Percentiles rank a stretch among this genome's conserved stretches.
These are phyloP conservation scores for Leptura quadrifasciata DNA, from an alignment of 2,888 invertebrate species.

Conservation along the genomic window DNA sequence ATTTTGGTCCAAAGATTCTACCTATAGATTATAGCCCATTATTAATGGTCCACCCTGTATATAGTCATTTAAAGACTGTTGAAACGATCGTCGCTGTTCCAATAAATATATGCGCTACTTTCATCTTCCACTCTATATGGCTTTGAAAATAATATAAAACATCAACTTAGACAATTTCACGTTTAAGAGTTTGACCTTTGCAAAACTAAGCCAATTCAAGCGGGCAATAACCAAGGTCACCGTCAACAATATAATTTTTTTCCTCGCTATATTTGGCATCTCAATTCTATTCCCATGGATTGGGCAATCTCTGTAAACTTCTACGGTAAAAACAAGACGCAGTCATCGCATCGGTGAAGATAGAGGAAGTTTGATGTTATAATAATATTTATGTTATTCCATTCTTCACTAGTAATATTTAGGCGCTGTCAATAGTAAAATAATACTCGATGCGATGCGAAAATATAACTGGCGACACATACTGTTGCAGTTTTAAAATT, in stretches of 20 bases:
- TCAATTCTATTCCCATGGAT: not conserved
- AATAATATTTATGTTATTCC: no score
- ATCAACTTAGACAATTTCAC: not conserved
- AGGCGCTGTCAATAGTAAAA: no score
- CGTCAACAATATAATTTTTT: conserved; percentile 19
- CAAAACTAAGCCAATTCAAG: conserved; percentile 17
- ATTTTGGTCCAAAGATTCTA: no score
- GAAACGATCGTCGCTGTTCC: no score
- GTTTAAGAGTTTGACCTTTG: conserved; percentile 26
- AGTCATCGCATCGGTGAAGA: not conserved
- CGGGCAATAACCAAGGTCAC: conserved; percentile 26
- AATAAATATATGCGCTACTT: not conserved
- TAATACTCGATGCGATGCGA: no score
- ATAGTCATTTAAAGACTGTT: no score
- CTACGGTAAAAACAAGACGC: not conserved
- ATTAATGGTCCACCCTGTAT: no score
- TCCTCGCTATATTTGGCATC: conserved; percentile 7
- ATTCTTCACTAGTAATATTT: no score
- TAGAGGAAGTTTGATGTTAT: not conserved
- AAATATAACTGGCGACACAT: no score
- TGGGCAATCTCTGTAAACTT: not conserved
- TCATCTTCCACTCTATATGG: not conserved
- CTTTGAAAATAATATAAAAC: conserved; percentile 10
- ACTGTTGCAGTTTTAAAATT: no score
- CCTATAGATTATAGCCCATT: no score